phyloP scores from a whole-genome alignment of 2,113 vertebrate species.

The Campylomormyrus numenius region DNA sequence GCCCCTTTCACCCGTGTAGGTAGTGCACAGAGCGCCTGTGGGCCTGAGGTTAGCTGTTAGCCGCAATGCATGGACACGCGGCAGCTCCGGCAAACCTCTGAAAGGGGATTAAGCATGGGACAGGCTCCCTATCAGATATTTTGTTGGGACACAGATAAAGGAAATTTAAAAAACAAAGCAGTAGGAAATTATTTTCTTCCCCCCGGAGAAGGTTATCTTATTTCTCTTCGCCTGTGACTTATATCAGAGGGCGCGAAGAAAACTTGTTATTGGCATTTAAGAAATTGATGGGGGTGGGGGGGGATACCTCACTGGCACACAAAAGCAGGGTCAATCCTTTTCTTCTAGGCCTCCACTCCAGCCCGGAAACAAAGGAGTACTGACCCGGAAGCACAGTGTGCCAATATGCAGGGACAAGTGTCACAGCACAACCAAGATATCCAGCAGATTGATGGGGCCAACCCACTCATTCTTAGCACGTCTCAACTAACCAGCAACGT shows the following conservation, averaged over 20 bases:
- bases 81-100: neutral
- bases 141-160: neutral
- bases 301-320: neutral
- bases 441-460: neutral
- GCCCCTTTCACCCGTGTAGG: neutral
- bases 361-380: neutral
- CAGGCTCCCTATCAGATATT: neutral
- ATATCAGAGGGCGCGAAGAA: neutral
- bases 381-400: neutral
- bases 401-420: neutral
- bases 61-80: neutral
- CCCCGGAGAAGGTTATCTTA: neutral
- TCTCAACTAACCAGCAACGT: neutral
- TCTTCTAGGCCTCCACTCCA: neutral
- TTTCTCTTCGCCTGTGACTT: neutral
- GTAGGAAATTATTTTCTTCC: neutral
- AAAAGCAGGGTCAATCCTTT: neutral
- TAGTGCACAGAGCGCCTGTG: neutral
- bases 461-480: neutral
- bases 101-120: neutral
- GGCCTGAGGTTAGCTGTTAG: neutral
- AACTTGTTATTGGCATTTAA: neutral
- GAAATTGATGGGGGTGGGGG: neutral
- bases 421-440: neutral
- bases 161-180: slow-evolving; percentile 5